Percentiles rank a stretch among this genome's conserved stretches.
Conservation (phyloP, 1,140 invertebrate species). For the Nebria ingens region DNA sequence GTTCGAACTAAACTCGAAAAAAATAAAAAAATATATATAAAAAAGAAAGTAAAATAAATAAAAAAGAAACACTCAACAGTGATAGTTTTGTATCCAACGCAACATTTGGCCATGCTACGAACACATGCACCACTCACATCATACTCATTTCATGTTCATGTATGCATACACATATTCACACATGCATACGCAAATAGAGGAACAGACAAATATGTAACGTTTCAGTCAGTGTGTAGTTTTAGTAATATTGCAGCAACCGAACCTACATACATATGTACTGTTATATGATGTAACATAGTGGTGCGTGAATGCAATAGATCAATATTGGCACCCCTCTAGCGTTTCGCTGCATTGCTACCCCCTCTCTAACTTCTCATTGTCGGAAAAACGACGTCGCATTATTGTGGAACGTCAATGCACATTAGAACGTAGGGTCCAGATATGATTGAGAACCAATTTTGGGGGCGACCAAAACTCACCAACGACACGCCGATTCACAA, state of each 20-base stretch:
- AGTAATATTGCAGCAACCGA: background rate
- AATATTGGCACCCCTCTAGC: background rate
- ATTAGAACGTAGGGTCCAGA: conserved; percentile 2
- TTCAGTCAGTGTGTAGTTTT: too few species aligned
- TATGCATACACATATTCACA: background rate
- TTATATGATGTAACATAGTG: background rate
- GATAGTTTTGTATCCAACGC: background rate
- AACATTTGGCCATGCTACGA: background rate
- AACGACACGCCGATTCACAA: background rate
- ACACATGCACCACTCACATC: too few species aligned
- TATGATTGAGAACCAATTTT: conserved; percentile 7
- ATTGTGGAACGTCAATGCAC: conserved; percentile 3
- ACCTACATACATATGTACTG: background rate
- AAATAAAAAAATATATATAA: too few species aligned
- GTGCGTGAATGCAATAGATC: conserved; percentile 5
- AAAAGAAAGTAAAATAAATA: too few species aligned
- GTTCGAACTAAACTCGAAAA: background rate
- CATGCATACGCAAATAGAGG: background rate
- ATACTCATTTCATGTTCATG: background rate
- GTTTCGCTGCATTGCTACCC: too few species aligned
- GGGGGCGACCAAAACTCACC: background rate
- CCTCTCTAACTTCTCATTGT: background rate
- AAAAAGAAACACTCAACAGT: background rate
- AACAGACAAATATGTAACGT: too few species aligned
- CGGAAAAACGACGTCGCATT: background rate